Conservation (phyloP, 2,113 vertebrate species). For the Andinoacara biseriatus region DNA sequence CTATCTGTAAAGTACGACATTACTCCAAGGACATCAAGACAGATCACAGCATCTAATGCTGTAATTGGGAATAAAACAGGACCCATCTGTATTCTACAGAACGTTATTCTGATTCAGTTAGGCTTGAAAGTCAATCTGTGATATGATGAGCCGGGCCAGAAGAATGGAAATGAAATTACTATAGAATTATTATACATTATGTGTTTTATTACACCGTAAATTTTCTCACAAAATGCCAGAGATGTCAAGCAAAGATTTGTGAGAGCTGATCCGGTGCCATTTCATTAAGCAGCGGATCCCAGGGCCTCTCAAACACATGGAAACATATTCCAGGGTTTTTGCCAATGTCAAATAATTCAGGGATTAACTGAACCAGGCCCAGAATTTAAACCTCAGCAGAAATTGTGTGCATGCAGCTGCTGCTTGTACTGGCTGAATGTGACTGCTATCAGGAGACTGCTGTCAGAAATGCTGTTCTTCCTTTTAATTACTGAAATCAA, state of each 20-base stretch:
- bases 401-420: neutral
- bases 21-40: neutral
- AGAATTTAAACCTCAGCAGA: neutral
- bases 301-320: neutral
- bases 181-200: neutral
- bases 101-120: neutral
- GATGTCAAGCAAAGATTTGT: neutral
- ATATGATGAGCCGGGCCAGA: neutral
- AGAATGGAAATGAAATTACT: neutral
- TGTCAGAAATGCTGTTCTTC: neutral
- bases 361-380: neutral
- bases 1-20: neutral
- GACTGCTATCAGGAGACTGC: neutral
- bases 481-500: neutral
- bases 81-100: neutral
- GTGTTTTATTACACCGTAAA: constrained; percentile 1
- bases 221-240: neutral
- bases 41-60: neutral
- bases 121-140: neutral
- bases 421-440: neutral
- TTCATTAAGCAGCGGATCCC: neutral
- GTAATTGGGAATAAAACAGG: neutral
- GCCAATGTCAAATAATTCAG: neutral
- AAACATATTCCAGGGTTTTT: neutral
- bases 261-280: neutral